These are phyloP conservation scores for Danio jaintianensis DNA, from an alignment of 2,797 vertebrate species.

Conservation along the genomic window DNA sequence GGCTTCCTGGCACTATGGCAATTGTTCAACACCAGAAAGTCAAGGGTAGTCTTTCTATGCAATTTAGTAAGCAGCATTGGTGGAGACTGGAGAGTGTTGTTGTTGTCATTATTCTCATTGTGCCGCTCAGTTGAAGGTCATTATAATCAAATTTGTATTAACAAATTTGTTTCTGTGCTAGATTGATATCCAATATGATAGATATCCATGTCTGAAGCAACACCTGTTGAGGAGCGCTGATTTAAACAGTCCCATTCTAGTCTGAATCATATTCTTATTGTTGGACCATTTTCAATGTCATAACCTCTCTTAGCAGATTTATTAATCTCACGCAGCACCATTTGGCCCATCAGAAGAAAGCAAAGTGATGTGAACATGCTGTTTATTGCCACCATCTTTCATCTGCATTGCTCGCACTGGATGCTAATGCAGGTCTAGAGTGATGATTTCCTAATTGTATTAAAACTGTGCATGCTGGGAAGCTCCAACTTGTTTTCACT, in stretches of 20 bases:
- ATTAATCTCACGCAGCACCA: slow-evolving; percentile 2
- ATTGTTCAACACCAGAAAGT: not conserved
- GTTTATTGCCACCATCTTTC: slow-evolving; percentile 34
- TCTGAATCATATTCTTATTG: slow-evolving; percentile 10
- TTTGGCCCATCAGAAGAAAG: slow-evolving; percentile 35
- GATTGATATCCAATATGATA: slow-evolving; percentile 26
- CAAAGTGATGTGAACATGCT: slow-evolving; percentile 19
- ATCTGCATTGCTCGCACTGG: slow-evolving; percentile 11
- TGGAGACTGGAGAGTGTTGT: not conserved
- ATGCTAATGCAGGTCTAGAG: slow-evolving; percentile 38
- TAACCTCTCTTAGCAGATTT: slow-evolving; percentile 13
- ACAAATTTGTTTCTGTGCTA: slow-evolving; percentile 17
- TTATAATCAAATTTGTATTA: not conserved
- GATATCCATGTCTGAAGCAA: not conserved
- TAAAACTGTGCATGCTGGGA: slow-evolving; percentile 30
- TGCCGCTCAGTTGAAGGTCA: slow-evolving; percentile 24
- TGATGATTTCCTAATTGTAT: slow-evolving; percentile 37
- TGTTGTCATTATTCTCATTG: slow-evolving; percentile 6
- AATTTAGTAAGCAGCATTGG: not conserved
- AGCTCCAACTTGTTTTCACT: not conserved
- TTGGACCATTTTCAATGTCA: not conserved
- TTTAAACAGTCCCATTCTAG: not conserved
- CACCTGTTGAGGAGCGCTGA: slow-evolving; percentile 8
- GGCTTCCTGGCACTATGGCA: not conserved
- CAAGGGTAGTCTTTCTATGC: not conserved